These are phyloP conservation scores for Choloepus didactylus DNA, from an alignment of 2,797 vertebrate genomes.

Conservation along the genomic window DNA sequence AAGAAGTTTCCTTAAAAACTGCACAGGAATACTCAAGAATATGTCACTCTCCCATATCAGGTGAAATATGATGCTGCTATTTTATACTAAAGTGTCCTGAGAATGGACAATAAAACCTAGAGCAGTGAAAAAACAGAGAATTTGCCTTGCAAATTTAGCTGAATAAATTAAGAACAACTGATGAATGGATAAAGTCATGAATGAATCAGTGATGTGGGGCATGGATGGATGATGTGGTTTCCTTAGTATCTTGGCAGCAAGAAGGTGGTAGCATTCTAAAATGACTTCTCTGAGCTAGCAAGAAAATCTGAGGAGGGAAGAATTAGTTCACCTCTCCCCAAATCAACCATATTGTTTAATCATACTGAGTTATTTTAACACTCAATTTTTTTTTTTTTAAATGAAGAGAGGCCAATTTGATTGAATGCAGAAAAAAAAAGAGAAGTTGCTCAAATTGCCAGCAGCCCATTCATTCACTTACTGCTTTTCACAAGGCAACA, in stretches of 20 bases:
- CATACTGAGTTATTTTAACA: not conserved
- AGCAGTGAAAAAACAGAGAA: not conserved
- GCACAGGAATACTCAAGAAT: not conserved
- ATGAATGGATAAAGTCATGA: not conserved
- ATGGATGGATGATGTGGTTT: not conserved
- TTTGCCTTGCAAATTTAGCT: not conserved
- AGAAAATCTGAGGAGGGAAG: not conserved
- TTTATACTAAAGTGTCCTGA: not conserved
- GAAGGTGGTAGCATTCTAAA: not conserved
- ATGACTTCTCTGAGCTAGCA: not conserved
- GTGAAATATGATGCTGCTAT: not conserved
- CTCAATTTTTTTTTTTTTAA: not conserved
- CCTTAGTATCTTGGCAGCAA: not conserved
- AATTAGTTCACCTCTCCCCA: not conserved
- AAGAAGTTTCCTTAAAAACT: not conserved
- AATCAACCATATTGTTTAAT: not conserved
- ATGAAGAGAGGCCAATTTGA: not conserved
- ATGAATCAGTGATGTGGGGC: not conserved
- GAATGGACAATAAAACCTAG: not conserved
- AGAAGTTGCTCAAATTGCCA: not conserved
- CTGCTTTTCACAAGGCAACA: not conserved
- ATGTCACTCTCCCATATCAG: not conserved
- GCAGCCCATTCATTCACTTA: not conserved
- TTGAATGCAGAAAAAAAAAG: not conserved
- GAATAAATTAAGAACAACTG: slow-evolving; percentile 7